phyloP scores from a whole-genome alignment of 2,797 vertebrate genomes.

The Zalophus californianus region DNA sequence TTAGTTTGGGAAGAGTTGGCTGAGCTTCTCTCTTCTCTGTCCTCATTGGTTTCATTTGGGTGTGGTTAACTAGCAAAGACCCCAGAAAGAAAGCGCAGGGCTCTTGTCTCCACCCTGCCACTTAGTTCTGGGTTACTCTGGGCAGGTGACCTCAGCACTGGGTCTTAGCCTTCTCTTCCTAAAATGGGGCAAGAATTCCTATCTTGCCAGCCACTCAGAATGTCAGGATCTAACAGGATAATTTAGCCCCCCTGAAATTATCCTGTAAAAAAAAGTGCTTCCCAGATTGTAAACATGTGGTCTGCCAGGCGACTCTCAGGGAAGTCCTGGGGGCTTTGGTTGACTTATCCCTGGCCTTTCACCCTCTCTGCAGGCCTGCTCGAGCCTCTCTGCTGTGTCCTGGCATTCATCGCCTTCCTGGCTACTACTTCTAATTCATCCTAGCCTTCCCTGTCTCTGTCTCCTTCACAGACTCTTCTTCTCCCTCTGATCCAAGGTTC shows the following conservation, averaged over 20 bases:
- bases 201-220: neutral
- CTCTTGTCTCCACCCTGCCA: neutral
- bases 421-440: neutral
- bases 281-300: neutral
- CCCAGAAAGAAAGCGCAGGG: neutral
- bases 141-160: neutral
- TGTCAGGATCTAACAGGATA: neutral
- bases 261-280: conserved; percentile 18
- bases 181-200: neutral
- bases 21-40: neutral
- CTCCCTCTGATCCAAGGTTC: neutral
- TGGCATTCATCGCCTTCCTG: neutral
- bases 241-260: neutral
- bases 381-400: neutral
- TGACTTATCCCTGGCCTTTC: neutral
- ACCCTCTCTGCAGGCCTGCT: neutral
- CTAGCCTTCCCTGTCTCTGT: neutral
- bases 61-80: neutral
- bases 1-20: neutral
- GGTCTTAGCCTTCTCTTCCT: neutral
- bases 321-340: neutral
- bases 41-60: neutral
- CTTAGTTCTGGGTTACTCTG: neutral
- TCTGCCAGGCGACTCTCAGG: neutral
- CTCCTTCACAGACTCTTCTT: neutral